Percentiles rank a stretch among this genome's conserved stretches.
Evolutionary conservation across 2,797 vertebrate genomes (phyloP).

Genomic region (Lophius americanus): DNA sequence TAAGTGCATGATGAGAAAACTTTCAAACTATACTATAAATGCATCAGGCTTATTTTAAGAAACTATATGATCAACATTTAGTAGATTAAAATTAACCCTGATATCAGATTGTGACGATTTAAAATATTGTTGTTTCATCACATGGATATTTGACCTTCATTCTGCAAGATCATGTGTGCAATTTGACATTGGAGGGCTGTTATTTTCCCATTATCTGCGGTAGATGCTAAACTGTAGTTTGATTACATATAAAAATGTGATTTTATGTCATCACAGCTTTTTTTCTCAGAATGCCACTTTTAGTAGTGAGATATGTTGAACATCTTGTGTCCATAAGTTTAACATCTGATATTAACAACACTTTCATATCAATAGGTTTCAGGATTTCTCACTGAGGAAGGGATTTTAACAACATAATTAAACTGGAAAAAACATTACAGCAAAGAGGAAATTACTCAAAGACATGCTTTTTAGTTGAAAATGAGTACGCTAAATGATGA

Average conservation of each 20-base stretch:
- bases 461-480: no score
- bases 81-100: slow-evolving; percentile 1
- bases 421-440: no score
- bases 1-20: slow-evolving; percentile 11
- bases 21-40: slow-evolving; percentile 12
- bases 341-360: no score
- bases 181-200: background rate
- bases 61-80: background rate
- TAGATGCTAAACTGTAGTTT: slow-evolving; percentile 1
- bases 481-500: background rate
- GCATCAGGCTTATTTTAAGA: background rate
- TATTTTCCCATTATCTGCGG: no score
- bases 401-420: no score
- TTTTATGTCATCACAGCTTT: background rate
- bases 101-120: background rate
- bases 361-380: no score
- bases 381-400: no score
- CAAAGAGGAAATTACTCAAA: no score
- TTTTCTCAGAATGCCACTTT: background rate
- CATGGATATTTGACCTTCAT: background rate
- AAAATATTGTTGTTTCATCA: background rate
- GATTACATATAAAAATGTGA: background rate
- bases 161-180: no score
- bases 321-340: background rate
- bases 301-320: background rate